phyloP scores from a whole-genome alignment of 2,888 invertebrate genomes.

The Pherbina coryleti region DNA sequence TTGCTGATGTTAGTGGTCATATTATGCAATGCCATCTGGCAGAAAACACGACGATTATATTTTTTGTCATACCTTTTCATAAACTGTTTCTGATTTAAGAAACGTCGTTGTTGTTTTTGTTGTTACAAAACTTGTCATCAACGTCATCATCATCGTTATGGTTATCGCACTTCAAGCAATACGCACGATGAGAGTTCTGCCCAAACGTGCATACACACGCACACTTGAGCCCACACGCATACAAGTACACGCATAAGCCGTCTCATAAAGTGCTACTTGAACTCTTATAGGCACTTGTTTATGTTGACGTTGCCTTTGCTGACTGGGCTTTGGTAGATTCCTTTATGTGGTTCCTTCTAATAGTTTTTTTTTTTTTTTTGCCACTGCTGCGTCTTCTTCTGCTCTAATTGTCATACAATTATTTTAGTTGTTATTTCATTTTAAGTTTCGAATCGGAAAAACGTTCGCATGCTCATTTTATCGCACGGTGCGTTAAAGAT shows the following conservation, averaged over 20 bases:
- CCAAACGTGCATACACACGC: background rate
- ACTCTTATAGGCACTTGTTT: slow-evolving; percentile 25
- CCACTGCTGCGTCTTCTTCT: slow-evolving; percentile 7
- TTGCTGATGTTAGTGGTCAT: too few species aligned
- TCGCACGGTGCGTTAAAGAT: too few species aligned
- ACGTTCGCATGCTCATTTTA: too few species aligned
- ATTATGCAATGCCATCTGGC: too few species aligned
- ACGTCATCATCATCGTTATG: background rate
- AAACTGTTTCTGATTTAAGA: background rate
- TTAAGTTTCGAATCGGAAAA: background rate
- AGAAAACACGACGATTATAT: too few species aligned
- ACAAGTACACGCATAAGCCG: background rate
- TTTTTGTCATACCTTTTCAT: background rate
- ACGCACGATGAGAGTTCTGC: background rate
- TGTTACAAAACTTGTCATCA: background rate
- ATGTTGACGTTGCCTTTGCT: background rate
- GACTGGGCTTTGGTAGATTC: background rate
- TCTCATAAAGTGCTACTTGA: slow-evolving; percentile 24
- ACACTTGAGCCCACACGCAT: background rate
- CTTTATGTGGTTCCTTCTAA: background rate
- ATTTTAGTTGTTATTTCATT: slow-evolving; percentile 1
- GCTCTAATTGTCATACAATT: slow-evolving; percentile 18
- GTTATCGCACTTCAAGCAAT: background rate
- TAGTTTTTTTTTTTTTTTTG: slow-evolving; percentile 1
- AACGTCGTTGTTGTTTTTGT: background rate